Evolutionary conservation across 2,113 vertebrate genomes (phyloP).

Genomic region (Carollia perspicillata): DNA sequence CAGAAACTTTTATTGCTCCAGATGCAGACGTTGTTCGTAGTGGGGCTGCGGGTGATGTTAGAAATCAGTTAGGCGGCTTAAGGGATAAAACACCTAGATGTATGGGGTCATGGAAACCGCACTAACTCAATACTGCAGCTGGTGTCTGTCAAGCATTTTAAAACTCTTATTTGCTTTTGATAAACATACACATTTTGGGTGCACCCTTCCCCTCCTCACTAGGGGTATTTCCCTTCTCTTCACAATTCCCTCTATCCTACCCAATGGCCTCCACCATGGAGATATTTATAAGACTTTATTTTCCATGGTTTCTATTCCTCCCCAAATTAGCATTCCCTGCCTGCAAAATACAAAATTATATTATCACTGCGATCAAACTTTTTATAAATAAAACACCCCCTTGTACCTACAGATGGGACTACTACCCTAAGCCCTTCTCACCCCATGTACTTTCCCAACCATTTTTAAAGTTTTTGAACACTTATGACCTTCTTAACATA

Average conservation of each 20-base stretch:
- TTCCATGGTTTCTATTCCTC: background rate
- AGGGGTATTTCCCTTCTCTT: background rate
- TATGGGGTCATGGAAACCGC: background rate
- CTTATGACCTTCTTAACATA: background rate
- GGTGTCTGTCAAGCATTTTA: background rate
- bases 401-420: background rate
- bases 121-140: background rate
- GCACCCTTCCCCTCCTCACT: background rate
- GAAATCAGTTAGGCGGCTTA: background rate
- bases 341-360: background rate
- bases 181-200: background rate
- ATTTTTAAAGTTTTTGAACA: background rate
- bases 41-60: background rate
- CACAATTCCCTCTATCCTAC: no score
- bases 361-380: background rate
- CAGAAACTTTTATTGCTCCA: background rate
- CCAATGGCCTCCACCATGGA: background rate
- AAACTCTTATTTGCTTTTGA: background rate
- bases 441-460: background rate
- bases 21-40: rapidly evolving
- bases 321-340: background rate
- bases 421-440: rapidly evolving
- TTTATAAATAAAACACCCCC: background rate
- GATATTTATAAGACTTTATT: background rate
- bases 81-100: background rate